These are phyloP conservation scores for Cyprinodon diabolis DNA, from an alignment of 2,797 vertebrate species.

Conservation along the genomic window DNA sequence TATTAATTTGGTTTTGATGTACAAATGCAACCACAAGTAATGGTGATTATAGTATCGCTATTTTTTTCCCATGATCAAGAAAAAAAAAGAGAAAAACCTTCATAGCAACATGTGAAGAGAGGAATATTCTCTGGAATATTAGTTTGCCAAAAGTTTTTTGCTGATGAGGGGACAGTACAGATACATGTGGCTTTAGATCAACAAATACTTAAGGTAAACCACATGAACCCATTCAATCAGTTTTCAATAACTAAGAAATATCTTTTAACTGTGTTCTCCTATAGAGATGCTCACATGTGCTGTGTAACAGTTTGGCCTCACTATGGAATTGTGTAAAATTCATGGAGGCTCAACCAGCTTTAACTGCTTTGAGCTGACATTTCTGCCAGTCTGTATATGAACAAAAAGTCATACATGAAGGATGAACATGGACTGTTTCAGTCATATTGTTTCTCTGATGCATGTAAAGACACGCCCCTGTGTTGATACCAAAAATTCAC, in stretches of 20 bases:
- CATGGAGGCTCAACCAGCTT: constrained; percentile 35
- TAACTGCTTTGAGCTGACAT: constrained; percentile 57
- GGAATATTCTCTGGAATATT: neutral
- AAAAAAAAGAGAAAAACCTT: neutral
- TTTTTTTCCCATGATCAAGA: neutral
- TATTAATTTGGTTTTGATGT: too few relatives aligned
- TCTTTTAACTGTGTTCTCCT: neutral
- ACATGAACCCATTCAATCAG: too few relatives aligned
- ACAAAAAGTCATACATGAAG: constrained; percentile 17
- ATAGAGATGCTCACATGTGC: constrained; percentile 16
- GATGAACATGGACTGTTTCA: constrained; percentile 21
- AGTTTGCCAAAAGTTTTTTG: neutral
- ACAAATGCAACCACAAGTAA: too few relatives aligned
- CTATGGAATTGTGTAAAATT: constrained; percentile 38
- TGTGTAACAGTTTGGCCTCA: constrained; percentile 20
- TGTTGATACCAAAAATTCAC: neutral
- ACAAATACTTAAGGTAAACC: neutral
- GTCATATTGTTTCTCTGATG: neutral
- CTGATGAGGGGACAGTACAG: neutral
- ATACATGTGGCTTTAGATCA: neutral
- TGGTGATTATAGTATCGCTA: neutral
- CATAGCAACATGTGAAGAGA: neutral
- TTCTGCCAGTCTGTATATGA: constrained; percentile 49
- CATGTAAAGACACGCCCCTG: too few relatives aligned
- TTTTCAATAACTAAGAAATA: neutral